Conservation (phyloP, 2,113 vertebrate species). For the Chlorodrepanis virens region DNA sequence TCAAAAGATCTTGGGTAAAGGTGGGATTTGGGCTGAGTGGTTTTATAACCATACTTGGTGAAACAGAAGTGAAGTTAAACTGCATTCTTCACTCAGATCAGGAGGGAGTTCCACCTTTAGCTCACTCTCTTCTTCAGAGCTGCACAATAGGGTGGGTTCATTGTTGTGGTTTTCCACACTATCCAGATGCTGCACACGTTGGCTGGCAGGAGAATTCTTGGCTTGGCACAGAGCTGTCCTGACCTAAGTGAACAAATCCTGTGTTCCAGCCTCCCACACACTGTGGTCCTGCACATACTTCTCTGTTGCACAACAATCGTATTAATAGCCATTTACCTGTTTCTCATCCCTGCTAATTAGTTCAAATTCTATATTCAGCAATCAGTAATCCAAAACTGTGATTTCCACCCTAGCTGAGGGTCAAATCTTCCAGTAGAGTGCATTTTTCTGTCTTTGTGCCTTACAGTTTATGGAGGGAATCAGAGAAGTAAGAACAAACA, state of each 20-base stretch:
- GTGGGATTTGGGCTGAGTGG: background rate
- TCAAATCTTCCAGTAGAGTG: background rate
- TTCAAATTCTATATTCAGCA: background rate
- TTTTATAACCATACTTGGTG: background rate
- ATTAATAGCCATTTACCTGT: background rate
- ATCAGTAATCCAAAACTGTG: background rate
- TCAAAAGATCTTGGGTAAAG: background rate
- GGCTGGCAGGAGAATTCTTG: background rate
- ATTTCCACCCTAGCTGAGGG: background rate
- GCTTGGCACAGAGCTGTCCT: background rate
- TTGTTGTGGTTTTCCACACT: constrained; percentile 7
- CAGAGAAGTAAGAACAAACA: background rate
- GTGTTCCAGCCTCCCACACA: constrained; percentile 18
- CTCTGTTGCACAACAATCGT: background rate
- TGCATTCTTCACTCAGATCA: background rate
- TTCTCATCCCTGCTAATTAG: background rate
- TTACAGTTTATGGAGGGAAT: background rate
- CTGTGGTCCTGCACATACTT: background rate
- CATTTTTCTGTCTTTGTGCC: background rate
- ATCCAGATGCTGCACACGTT: background rate
- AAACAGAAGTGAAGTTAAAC: background rate
- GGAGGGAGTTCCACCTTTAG: background rate
- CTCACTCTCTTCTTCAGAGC: background rate
- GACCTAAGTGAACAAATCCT: background rate
- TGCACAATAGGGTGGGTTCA: background rate